Evolutionary conservation across 2,113 vertebrate species (phyloP).

Genomic region (Platycercus adscitus): DNA sequence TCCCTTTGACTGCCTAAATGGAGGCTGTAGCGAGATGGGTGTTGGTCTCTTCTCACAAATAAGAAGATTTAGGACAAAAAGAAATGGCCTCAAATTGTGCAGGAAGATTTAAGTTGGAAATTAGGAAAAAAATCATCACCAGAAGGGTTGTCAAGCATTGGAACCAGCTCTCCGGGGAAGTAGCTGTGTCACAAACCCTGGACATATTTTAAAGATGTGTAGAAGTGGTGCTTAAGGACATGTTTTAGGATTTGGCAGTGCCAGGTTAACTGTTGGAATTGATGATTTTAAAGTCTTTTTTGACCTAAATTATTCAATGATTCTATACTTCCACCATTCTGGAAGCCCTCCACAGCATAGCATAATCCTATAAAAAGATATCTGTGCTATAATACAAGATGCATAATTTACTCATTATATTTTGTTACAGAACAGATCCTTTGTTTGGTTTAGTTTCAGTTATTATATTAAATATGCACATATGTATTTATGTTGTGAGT

Average conservation of each 20-base stretch:
- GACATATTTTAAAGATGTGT: background rate
- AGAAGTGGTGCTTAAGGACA: background rate
- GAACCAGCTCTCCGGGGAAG: background rate
- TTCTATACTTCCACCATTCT: background rate
- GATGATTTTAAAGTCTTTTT: background rate
- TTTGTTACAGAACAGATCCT: background rate
- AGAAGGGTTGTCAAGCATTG: background rate
- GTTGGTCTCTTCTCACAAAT: background rate
- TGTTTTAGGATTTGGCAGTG: background rate
- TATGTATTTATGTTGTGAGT: background rate
- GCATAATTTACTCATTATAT: background rate
- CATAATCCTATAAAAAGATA: background rate
- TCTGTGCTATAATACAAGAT: background rate
- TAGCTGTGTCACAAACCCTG: background rate
- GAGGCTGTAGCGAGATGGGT: background rate
- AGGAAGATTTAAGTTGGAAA: background rate
- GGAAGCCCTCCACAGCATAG: background rate
- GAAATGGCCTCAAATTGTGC: background rate
- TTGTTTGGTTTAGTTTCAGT: background rate
- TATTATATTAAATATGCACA: background rate
- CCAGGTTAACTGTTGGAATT: background rate
- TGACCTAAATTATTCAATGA: background rate
- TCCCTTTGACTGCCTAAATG: background rate
- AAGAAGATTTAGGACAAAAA: background rate
- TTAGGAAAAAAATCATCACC: background rate